Percentiles rank a stretch among this genome's conserved stretches.
Conservation (phyloP, 53 echinoderm and acorn worm genomes). For the Luidia sarsii region DNA sequence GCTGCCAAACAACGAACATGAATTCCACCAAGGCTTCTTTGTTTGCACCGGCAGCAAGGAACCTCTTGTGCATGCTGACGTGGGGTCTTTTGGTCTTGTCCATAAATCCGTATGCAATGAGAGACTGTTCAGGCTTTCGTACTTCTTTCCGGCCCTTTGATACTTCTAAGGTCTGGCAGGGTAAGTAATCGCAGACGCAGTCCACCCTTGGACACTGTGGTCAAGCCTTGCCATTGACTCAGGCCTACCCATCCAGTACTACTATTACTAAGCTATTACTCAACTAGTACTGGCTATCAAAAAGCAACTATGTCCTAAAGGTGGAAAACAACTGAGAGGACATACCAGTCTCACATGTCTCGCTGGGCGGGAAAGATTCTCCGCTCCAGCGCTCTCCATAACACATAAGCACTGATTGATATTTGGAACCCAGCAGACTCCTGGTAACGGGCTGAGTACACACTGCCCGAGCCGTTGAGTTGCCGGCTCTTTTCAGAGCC, state of each 20-base stretch:
- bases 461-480: no score
- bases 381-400: no score
- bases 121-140: constrained; percentile 34
- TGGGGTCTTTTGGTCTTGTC: not conserved
- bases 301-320: no score
- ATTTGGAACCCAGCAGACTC: no score
- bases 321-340: no score
- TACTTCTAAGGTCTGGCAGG: not conserved
- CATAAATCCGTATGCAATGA: not conserved
- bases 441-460: no score
- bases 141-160: constrained; percentile 35
- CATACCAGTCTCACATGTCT: no score
- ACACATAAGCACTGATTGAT: no score
- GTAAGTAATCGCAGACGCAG: constrained; percentile 36
- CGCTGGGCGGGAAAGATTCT: no score
- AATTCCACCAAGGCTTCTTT: constrained; percentile 34
- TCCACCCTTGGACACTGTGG: constrained; percentile 21
- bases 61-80: constrained; percentile 15
- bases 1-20: constrained; percentile 12
- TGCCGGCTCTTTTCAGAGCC: no score
- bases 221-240: constrained; percentile 55
- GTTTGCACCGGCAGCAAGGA: not conserved
- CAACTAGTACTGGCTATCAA: no score
- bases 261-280: no score
- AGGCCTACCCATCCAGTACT: constrained; percentile 17